Evolutionary conservation across 2,113 vertebrate species (phyloP), one percentile per base, ranked within the genome.

Genomic region (Chrysochloris asiatica): DNA sequence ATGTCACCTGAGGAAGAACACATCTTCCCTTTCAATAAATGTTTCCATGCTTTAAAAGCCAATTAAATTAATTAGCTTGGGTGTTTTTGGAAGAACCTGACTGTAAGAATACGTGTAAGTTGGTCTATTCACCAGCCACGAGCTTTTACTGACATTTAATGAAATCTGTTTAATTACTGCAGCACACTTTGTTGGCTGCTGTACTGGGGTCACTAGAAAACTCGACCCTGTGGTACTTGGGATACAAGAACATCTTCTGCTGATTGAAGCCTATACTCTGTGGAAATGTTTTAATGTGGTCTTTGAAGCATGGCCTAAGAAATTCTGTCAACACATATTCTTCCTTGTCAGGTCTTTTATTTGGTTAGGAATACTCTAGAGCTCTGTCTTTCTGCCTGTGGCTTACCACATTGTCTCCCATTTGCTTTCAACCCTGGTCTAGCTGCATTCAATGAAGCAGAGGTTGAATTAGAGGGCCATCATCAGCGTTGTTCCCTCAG

Each of bases 81-180:
- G 93, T 97, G 94, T 95, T 96, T 94, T 96, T 94, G 91, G 95
- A 97, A 96, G 93, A 84, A 93, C 94, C 94, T 95, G 71, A 96
- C 96, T 93, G 96, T 96, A 97, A 96, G 96, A 97, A 96, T 26
- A 43, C 86, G 86, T 96, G 94, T 96, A 96, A 96, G 95, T 95
- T 95, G 93, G 78, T 94, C 96, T 95, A 83, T 78, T 93, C 95
- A 90, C 41, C 95, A 93, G 92, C 92, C 95, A 89, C 61, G 88
- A 96, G 97, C 92, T 97, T 96, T 95, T 93, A 87, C 93, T 93
- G 96, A 96, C 97, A 79, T 80, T 96, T 97, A 96, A 95, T 97
- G 91, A 96, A 97, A 98, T 97, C 96, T 95, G 89, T 96, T 96
- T 97, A 97, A 98, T 98, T 97, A 97, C 97, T 95, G 54, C 26